Conservation (phyloP, 2,113 vertebrate species). For the Dermatemys mawii region DNA sequence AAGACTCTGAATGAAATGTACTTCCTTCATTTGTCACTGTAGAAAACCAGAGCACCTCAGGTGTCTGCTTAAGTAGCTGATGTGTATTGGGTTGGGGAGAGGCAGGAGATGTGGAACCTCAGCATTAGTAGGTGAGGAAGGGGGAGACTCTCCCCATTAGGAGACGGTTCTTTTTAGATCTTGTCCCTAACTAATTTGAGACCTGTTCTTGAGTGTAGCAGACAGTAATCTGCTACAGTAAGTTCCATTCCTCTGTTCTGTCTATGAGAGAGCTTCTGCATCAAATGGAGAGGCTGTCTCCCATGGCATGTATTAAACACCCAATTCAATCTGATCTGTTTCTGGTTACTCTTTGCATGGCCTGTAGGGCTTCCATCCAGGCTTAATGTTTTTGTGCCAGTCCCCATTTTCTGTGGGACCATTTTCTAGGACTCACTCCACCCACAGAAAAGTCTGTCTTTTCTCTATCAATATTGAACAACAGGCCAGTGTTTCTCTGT, state of each 20-base stretch:
- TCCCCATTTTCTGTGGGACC: not conserved
- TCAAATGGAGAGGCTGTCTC: not conserved
- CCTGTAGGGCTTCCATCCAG: not conserved
- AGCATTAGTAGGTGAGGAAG: rapidly evolving
- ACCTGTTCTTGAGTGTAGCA: no score
- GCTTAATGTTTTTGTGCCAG: not conserved
- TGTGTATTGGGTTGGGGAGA: rapidly evolving
- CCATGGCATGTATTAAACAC: not conserved
- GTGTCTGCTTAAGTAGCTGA: not conserved
- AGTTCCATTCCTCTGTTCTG: no score
- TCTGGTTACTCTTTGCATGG: not conserved
- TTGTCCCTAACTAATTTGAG: not conserved
- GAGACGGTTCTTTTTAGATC: not conserved
- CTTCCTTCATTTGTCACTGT: not conserved
- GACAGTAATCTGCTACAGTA: no score
- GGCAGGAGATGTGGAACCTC: not conserved
- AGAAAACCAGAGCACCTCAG: not conserved
- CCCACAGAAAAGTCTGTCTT: not conserved
- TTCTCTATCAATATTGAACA: not conserved
- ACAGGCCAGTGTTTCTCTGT: not conserved
- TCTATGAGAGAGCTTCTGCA: not conserved
- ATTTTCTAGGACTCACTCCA: not conserved
- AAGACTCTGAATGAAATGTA: not conserved
- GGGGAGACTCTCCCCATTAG: rapidly evolving
- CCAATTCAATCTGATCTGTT: not conserved